Conservation (phyloP, 2,797 vertebrate species). For the Hypotaenidia philippensis region DNA sequence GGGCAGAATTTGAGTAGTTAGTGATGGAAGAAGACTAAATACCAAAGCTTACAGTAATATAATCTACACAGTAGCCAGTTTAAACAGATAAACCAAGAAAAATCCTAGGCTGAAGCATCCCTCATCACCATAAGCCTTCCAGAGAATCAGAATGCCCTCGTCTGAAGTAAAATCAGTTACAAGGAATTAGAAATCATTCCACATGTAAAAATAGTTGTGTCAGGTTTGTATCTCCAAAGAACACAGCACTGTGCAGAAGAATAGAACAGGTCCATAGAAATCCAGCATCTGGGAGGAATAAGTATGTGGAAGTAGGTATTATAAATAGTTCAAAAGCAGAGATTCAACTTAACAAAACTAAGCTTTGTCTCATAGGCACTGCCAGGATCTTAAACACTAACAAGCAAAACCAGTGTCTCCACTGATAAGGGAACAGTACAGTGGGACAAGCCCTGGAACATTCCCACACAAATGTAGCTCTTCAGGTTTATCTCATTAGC, state of each 20-base stretch:
- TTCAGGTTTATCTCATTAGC: not conserved
- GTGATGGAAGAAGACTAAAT: not conserved
- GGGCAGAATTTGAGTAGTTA: not conserved
- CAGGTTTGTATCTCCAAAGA: not conserved
- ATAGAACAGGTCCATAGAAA: not conserved
- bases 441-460: not conserved
- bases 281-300: not conserved
- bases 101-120: not conserved
- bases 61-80: fast-evolving
- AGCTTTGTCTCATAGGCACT: not conserved
- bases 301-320: not conserved
- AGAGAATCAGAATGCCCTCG: fast-evolving
- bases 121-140: not conserved
- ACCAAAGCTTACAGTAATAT: not conserved
- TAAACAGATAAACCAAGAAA: not conserved
- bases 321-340: not conserved
- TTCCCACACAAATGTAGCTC: not conserved
- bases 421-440: not conserved
- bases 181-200: not conserved
- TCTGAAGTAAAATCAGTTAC: not conserved
- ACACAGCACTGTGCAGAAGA: not conserved
- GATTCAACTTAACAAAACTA: not conserved
- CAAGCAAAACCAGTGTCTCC: conserved; percentile 20
- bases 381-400: not conserved
- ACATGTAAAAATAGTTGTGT: not conserved